Base-by-base conservation (phyloP, 2,888 invertebrate species). In the Mermis nigrescens region DNA sequence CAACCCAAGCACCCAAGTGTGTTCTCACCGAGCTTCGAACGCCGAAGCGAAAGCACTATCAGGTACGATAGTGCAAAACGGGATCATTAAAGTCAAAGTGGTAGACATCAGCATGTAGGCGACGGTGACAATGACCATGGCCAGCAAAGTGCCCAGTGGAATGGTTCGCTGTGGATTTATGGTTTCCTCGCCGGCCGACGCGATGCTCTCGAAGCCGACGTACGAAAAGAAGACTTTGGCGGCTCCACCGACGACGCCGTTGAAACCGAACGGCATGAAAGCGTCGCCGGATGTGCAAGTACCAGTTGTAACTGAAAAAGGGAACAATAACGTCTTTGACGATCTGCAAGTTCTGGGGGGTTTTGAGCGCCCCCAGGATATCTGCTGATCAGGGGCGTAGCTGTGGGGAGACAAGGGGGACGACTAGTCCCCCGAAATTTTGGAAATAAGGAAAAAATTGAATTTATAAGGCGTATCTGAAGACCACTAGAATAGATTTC, bases 71-170 rank as follows among this genome's bases (percentile, higher is more conserved):
- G 61, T 22, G 71, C 70, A 72, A 66, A 74, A 76, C 2, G 94
- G 94, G 79, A 83, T 80, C 85, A 92, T 89, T 81, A 95, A 83
- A 0, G 94, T 94, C 59, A 94, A 74, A 0, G 92, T 85, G 0
- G 86, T 83, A 0, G 92, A 87, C 48, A 94, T 83, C 28, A 86
- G 84, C 73, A 91, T 88, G 76, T 94, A 94, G 19, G 59, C 38
- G 2, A 46, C 3, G 3, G 58, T 55, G 19, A 58, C 59, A 26
- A 59, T 57, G 22, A 26, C 19, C 60, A 61, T 61, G 19, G 60
- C 55, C 32, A 26, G 19, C 31, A 61, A 19, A 19, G 61, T 73
- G 12, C 72, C 70, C 2, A 70, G 59, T 1, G 74, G 74, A 28
- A 74, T 68, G 12, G 71, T 68, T 32, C 67, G 67, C 57, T 68